A percentile compares a stretch with the other conserved stretches of the same genome.
phyloP scores from a whole-genome alignment of 2,113 vertebrate species.

The Pseudopodoces humilis region DNA sequence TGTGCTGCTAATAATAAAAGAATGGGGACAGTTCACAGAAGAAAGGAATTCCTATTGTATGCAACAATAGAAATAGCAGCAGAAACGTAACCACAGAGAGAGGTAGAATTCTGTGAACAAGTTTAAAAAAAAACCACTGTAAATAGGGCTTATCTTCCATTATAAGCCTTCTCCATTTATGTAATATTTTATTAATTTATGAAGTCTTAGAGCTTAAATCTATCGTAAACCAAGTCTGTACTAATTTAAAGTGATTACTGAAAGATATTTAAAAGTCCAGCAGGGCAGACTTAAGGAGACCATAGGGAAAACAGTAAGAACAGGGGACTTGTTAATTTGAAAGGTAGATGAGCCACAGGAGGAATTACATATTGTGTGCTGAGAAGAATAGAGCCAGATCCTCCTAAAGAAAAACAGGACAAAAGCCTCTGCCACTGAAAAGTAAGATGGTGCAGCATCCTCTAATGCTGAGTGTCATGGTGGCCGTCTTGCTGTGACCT shows the following conservation, averaged over 20 bases:
- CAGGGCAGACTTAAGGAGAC: background rate
- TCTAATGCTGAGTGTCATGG: background rate
- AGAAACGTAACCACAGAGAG: background rate
- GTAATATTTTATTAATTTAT: background rate
- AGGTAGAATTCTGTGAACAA: background rate
- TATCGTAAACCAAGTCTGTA: background rate
- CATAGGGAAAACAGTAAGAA: background rate
- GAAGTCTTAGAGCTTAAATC: background rate
- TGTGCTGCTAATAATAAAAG: background rate
- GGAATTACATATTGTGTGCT: background rate
- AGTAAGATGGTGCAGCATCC: background rate
- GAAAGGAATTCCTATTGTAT: background rate
- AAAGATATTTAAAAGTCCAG: conserved; percentile 6
- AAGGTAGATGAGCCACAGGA: background rate
- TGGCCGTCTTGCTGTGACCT: background rate
- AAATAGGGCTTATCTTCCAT: background rate
- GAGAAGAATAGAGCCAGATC: background rate
- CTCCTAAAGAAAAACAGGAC: background rate
- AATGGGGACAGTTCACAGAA: background rate
- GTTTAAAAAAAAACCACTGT: background rate
- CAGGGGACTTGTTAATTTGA: background rate
- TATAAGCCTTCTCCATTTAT: background rate
- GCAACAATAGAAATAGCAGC: background rate
- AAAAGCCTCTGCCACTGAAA: background rate
- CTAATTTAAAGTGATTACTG: background rate